Percentiles rank a stretch among this genome's conserved stretches.
These are phyloP conservation scores for Psephotus haematonotus DNA, from an alignment of 2,113 vertebrate genomes.

Conservation along the genomic window DNA sequence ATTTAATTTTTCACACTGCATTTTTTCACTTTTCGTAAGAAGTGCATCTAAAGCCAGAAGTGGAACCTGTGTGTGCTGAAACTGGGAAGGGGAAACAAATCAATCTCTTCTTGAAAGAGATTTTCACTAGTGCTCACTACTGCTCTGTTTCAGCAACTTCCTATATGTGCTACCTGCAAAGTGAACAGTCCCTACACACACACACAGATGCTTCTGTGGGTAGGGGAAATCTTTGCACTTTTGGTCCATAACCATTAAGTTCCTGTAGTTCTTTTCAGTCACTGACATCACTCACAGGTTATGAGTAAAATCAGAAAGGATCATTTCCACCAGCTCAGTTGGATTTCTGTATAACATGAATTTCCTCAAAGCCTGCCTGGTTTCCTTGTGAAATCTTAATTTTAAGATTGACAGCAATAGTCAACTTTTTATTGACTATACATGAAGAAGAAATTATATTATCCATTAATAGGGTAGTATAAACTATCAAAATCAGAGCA, in stretches of 20 bases:
- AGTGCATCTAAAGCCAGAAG: not conserved
- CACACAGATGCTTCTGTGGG: rapidly evolving
- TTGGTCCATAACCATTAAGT: not conserved
- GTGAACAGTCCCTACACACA: not conserved
- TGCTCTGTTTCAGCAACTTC: not conserved
- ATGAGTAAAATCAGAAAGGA: not conserved
- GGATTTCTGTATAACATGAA: not conserved
- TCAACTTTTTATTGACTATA: not conserved
- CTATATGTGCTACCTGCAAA: not conserved
- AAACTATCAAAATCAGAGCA: not conserved
- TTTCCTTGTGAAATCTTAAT: not conserved
- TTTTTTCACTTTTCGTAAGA: not conserved
- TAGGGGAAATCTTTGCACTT: not conserved
- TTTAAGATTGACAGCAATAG: not conserved
- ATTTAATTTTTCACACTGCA: not conserved
- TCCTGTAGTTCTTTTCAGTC: not conserved
- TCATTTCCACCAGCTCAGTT: not conserved
- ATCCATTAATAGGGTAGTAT: not conserved
- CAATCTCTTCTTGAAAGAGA: not conserved
- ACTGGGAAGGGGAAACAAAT: not conserved
- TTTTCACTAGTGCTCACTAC: not conserved
- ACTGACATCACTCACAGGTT: not conserved
- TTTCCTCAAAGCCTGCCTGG: not conserved
- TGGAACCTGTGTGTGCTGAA: not conserved
- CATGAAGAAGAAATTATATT: not conserved